Evolutionary conservation across 2,888 invertebrate species (phyloP), one percentile per base, ranked within the genome.

Genomic region (Drosophila differens): DNA sequence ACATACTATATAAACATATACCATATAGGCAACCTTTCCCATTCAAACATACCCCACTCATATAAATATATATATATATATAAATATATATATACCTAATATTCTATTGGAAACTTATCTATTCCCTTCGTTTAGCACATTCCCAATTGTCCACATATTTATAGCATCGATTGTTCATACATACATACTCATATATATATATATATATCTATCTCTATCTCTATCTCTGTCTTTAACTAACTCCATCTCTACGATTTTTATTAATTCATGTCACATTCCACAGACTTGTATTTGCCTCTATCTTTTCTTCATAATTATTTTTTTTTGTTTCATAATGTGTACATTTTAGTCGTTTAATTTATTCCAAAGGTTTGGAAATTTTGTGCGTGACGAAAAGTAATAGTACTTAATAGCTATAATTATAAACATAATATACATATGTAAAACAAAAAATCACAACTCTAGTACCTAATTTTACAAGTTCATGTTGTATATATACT

Each of bases 281-380:
- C 63, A 57, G 54, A 70, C 54, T 58, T 59, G 19, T 47, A 64
- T 61, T 55, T 62, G 58, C 57, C 65, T 33, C n/a, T 44, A 25
- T 64, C 41, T 68, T 41, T 10, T 58, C 41, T 30, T 39, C 22
- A 10, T 58, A n/a, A 63, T 41, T 28, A 63, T 22, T 47, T 55
- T 58, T 73, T 80, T 83, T 77, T 84, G 76, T 91, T 86, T 84
- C 76, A 80, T 86, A 79, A 79, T 87, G 85, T 91, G 87, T 90
- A 86, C 91, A 86, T 86, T 86, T 91, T 86, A 86, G 85, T 86
- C 90, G 79, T 91, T 87, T 86, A 89, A 86, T 91, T 86, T 86
- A 91, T 91, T 91, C 75, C 85, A 91, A 89, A 84, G 85, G 79
- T 75, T 86, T 91, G 85, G 85, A 86, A 86, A 84, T 74, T 74